These are phyloP conservation scores for Sebastes cheni DNA, from an alignment of 2,797 vertebrate species.

Conservation along the genomic window DNA sequence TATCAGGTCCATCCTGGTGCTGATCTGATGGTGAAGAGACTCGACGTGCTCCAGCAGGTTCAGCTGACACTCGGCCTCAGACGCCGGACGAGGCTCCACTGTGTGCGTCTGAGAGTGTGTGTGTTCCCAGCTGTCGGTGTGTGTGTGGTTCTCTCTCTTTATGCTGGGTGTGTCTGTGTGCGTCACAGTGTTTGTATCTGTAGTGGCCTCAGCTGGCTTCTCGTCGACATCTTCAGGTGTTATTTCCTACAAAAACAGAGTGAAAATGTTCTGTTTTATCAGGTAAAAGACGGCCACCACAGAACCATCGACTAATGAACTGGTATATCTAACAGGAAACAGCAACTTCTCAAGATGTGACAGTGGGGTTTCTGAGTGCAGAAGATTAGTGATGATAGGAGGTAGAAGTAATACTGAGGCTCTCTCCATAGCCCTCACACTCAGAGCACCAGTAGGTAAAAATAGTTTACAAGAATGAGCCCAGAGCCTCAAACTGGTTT, in stretches of 20 bases:
- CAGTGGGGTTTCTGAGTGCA: background rate
- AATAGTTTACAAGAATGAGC: constrained; percentile 35
- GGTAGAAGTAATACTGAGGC: background rate
- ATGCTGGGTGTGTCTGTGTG: background rate
- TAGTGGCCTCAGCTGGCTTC: constrained; percentile 48
- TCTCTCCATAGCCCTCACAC: background rate
- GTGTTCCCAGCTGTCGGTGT: constrained; percentile 43
- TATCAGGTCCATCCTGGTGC: constrained; percentile 94
- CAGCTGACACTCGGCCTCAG: constrained; percentile 88
- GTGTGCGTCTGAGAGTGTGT: background rate
- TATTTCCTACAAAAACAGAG: constrained; percentile 33
- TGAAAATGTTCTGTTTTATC: background rate
- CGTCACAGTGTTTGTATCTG: background rate
- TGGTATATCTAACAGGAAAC: background rate
- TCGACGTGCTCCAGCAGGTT: constrained; percentile 95
- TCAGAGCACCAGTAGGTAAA: constrained; percentile 21
- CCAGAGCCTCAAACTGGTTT: constrained; percentile 21
- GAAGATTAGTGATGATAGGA: background rate
- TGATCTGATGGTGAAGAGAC: constrained; percentile 92
- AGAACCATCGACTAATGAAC: background rate
- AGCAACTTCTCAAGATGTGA: background rate
- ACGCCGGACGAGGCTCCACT: constrained; percentile 40
- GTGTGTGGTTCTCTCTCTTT: background rate
- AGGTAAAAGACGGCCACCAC: too few relatives aligned
- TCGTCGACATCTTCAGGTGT: constrained; percentile 76